Evolutionary conservation across 2,888 invertebrate species (phyloP), one percentile per base, ranked within the genome.

Genomic region (Ectemnius cavifrons): DNA sequence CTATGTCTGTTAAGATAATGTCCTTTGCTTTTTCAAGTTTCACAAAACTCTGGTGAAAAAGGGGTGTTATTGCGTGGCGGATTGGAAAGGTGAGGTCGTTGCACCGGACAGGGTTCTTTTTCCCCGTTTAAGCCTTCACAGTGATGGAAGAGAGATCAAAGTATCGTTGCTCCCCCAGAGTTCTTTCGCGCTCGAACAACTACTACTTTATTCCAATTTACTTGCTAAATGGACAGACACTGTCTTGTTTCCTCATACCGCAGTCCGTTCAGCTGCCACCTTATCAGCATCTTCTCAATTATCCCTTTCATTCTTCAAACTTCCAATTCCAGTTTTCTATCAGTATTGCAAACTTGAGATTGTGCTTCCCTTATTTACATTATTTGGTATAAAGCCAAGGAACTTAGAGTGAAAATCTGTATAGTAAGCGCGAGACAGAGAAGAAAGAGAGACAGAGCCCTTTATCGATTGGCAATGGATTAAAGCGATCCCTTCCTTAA

Each of bases 51-150:
- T n/a, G 46, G 3, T 13, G 28, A 6, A 80, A 76, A 82, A 83
- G 68, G 63, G 52, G 3, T 16, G 20, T 27, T n/a, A 11, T 66
- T 76, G 79, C 79, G 79, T 73, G 74, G 78, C 72, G 72, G 73
- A 76, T 61, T 60, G 27, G 68, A 23, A 61, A 70, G 57, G 68
- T 59, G 64, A 63, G 81, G 84, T 83, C 81, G 63, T 80, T 84
- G 83, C 67, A 67, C 80, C 57, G 61, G 23, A 63, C 58, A 52
- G n/a, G 16, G 16, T 4, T 16, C 52, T 52, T 16, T 52, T 59
- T 57, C 37, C 46, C 49, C n/a, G n/a, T 13, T 27, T 37, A 8
- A 37, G 5, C 47, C 16, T 71, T 52, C 70, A 47, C 20, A 47
- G 49, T 16, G 45, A 71, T 47, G 77, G 57, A 71, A 70, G 76